Evolutionary conservation across 2,888 invertebrate genomes (phyloP).

Genomic region (Microdon myrmicae): DNA sequence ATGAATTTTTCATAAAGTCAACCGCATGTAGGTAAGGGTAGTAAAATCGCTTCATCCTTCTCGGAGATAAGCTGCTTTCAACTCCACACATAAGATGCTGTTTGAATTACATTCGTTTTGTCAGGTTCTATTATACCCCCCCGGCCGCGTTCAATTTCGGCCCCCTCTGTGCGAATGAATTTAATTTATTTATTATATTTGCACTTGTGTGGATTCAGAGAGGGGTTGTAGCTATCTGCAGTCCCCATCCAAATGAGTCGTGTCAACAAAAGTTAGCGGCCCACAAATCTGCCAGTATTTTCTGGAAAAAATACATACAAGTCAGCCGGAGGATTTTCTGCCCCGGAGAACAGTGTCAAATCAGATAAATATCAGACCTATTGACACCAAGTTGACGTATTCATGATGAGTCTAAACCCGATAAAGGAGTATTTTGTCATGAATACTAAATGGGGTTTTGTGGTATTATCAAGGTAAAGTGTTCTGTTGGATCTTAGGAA

Average conservation of each 20-base stretch:
- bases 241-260: background rate
- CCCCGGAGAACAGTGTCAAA: slow-evolving; percentile 14
- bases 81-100: slow-evolving; percentile 10
- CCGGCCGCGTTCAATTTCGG: slow-evolving; percentile 9
- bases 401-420: too few relatives aligned
- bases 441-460: too few relatives aligned
- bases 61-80: slow-evolving; percentile 15
- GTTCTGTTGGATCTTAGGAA: too few relatives aligned
- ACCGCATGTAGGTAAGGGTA: slow-evolving; percentile 16
- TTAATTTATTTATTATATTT: slow-evolving; percentile 39
- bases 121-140: slow-evolving; percentile 10
- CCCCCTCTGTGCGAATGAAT: slow-evolving; percentile 8
- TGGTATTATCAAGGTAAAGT: too few relatives aligned
- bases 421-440: too few relatives aligned
- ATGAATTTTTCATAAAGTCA: slow-evolving; percentile 49
- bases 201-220: slow-evolving; percentile 11
- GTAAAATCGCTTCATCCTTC: background rate
- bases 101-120: slow-evolving; percentile 15
- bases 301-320: background rate
- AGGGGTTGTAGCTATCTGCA: background rate
- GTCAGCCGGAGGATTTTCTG: slow-evolving; percentile 19
- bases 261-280: slow-evolving; percentile 18
- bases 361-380: slow-evolving; percentile 34
- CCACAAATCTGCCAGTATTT: slow-evolving; percentile 2
- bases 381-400: slow-evolving; percentile 23